These are phyloP conservation scores for Fissipunctia ypsillon DNA, from an alignment of 2,888 invertebrate genomes.

Conservation along the genomic window DNA sequence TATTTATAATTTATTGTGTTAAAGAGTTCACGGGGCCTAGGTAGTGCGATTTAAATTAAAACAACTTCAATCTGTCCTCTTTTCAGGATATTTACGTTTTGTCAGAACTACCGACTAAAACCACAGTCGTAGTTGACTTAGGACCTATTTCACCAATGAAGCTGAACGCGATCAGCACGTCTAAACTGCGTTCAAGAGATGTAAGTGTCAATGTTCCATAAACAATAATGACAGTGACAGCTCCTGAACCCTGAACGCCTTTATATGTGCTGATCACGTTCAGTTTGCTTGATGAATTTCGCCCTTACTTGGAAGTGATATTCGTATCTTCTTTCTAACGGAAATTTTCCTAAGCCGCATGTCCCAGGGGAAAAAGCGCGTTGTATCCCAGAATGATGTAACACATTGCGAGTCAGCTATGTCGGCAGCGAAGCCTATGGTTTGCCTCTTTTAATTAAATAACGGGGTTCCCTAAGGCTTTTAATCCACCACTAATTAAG, in stretches of 20 bases:
- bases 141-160: too few species aligned
- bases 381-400: neutral
- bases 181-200: too few species aligned
- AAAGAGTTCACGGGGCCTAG: neutral
- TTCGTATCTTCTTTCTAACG: neutral
- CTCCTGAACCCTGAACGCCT: too few species aligned
- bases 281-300: too few species aligned
- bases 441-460: neutral
- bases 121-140: neutral
- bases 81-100: neutral
- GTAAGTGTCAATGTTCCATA: too few species aligned
- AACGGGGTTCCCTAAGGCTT: neutral
- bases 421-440: neutral
- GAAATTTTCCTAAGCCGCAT: neutral
- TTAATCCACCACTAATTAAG: conserved; percentile 18
- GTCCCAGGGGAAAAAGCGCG: neutral
- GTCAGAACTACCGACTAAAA: neutral
- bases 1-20: neutral
- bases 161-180: too few species aligned
- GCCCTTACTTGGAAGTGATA: too few species aligned
- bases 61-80: neutral
- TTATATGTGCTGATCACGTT: too few species aligned
- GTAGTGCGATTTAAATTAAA: neutral
- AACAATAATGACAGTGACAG: too few species aligned
- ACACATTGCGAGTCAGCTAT: neutral